Conservation (phyloP, 2,888 invertebrate species). For the Lepidochrysops patricia region DNA sequence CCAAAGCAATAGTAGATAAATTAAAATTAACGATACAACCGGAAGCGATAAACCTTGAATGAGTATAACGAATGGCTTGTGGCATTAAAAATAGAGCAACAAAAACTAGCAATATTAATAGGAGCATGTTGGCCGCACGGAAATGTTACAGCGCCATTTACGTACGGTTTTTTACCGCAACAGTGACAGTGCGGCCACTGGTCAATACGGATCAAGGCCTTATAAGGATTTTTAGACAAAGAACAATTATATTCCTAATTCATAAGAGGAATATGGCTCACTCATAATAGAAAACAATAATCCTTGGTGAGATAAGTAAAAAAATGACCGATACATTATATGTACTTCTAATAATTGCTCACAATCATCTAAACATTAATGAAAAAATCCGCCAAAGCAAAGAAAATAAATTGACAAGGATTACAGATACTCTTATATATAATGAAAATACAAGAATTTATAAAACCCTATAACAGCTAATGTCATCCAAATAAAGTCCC, state of each 20-base stretch:
- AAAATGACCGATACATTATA: too few relatives aligned
- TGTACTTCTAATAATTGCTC: too few relatives aligned
- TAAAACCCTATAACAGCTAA: too few relatives aligned
- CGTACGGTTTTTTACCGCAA: neutral
- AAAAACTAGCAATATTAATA: neutral
- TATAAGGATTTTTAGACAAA: neutral
- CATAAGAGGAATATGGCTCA: neutral
- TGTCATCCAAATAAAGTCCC: too few relatives aligned
- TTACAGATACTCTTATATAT: too few relatives aligned
- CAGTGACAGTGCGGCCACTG: neutral
- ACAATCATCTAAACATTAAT: too few relatives aligned
- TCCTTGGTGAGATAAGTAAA: too few relatives aligned
- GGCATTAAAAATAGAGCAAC: conserved; percentile 4
- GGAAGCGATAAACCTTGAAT: conserved; percentile 8
- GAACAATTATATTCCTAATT: neutral
- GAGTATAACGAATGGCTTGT: neutral
- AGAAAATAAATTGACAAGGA: too few relatives aligned
- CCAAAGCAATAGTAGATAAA: neutral
- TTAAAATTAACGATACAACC: neutral
- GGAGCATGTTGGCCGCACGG: neutral
- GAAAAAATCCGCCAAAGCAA: too few relatives aligned
- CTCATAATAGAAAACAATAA: too few relatives aligned
- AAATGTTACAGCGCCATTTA: neutral
- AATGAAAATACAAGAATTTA: too few relatives aligned
- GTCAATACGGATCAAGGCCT: neutral